Evolutionary conservation across 2,113 vertebrate genomes (phyloP), one percentile per base, ranked within the genome.

Genomic region (Chaetodon auriga): DNA sequence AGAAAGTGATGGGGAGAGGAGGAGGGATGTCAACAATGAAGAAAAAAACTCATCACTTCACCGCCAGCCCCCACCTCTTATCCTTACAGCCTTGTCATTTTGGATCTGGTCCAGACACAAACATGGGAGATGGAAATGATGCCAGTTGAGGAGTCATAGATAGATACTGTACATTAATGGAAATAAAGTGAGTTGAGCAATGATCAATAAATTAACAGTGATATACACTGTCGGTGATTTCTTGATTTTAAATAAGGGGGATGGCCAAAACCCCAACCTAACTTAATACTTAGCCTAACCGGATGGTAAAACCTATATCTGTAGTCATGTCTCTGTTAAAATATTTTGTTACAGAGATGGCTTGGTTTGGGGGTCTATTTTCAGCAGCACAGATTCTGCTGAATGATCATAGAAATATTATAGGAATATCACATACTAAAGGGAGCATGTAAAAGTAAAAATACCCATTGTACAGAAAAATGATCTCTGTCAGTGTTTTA

Each of bases 31-130:
- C 49, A 87, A 81, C 66, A 83, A 79, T 63, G n/a, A 45, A 46
- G 23, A 73, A 68, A 65, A 68, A 83, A 79, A 7, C 68, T 81
- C 76, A 87, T 87, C 75, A 81, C 82, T 84, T 79, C 78, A n/a
- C 45, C 8, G 60, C 65, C 65, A 65, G 58, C 51, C 77, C 58
- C 66, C 61, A 63, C 57, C 65, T 70, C 68, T 84, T 68, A 58
- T 79, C 80, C 49, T 61, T 10, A 55, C 75, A 53, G 75, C 53
- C 57, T 49, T 62, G 83, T 82, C 81, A 79, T 73, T 83, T 77
- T 64, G 53, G 68, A 85, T 85, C 74, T 87, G 77, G 58, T 79
- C 75, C 58, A 86, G 60, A 78, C 70, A 68, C 68, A 78, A 83
- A 83, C 68, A 85, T 77, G 58, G 60, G 25, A 77, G 48, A 85